Base-by-base conservation (phyloP, 2,113 vertebrate genomes). In the Promerops cafer region DNA sequence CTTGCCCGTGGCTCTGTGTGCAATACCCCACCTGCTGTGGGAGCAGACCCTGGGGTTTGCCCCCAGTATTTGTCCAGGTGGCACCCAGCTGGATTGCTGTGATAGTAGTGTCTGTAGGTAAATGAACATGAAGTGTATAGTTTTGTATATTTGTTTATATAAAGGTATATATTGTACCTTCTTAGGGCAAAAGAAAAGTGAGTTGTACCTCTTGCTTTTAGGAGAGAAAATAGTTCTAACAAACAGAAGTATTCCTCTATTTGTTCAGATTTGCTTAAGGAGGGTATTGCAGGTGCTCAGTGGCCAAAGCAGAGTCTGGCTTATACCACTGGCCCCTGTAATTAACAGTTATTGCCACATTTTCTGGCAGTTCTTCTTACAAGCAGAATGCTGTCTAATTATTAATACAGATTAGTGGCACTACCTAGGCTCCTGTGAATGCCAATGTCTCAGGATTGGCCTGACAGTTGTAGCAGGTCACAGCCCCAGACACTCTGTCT, bases 391-490 rank as follows among this genome's bases (percentile, higher is more conserved):
- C 37, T 54, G 4, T 31, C 44, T 92, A n/a, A 64, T 79, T 83
- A 69, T 65, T 74, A 27, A 5, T 17, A 14, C 23, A 44, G 15
- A 35, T 64, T 72, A 85, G 44, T 24, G 10, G 17, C 28, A 21
- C 52, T 71, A 2, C 44, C n/a, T 37, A 47, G 69, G 50, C 70
- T 24, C 44, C 42, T 42, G 17, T 44, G 52, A 45, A n/a, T 23
- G 57, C 12, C 39, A 30, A 0, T 22, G 8, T 42, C 49, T 77
- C 13, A 0, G 21, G n/a, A 19, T 6, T 28, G 6, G 42, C 19
- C 3, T 7, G 28, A 10, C 0, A 0, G 9, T 11, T 24, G 26
- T 30, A 47, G 19, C 5, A 11, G 13, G 1, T 35, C 1, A 6
- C 37, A 53, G 22, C 44, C 68, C 30, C 33, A 31, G 30, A 22